Evolutionary conservation across 2,888 invertebrate genomes (phyloP).

Genomic region (Scaptomyza cyrtandrae): DNA sequence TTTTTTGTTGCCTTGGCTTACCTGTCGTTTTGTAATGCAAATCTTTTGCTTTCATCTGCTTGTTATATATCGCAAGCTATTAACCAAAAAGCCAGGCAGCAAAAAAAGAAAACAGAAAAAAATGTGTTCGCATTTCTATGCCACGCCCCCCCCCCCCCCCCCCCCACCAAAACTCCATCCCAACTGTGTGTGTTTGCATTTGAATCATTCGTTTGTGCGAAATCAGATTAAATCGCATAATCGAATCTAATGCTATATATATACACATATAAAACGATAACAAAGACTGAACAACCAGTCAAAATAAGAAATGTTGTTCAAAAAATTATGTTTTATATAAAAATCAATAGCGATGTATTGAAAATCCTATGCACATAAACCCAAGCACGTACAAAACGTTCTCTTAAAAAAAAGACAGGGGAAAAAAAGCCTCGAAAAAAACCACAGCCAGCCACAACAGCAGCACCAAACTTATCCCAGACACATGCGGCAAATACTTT

Average conservation of each 20-base stretch:
- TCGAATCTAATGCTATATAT: slow-evolving; percentile 75
- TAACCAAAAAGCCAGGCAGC: slow-evolving; percentile 54
- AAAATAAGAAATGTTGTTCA: slow-evolving; percentile 10
- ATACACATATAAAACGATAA: slow-evolving; percentile 73
- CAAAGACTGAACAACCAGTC: slow-evolving; percentile 58
- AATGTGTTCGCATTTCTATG: slow-evolving; percentile 60
- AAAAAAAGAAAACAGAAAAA: slow-evolving; percentile 7
- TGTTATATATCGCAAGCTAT: slow-evolving; percentile 79
- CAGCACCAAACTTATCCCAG: slow-evolving; percentile 73
- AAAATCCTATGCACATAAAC: slow-evolving; percentile 77
- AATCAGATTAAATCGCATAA: slow-evolving; percentile 79
- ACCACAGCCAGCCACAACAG: slow-evolving; percentile 71
- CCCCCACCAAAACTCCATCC: too few species aligned
- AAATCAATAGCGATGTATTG: slow-evolving; percentile 77
- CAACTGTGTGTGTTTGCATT: slow-evolving; percentile 43
- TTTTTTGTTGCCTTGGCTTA: slow-evolving; percentile 33
- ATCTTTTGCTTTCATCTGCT: slow-evolving; percentile 79
- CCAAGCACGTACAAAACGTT: slow-evolving; percentile 76
- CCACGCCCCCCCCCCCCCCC: slow-evolving; percentile 33
- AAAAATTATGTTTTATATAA: slow-evolving; percentile 77
- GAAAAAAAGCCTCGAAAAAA: slow-evolving; percentile 42
- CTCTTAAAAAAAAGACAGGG: slow-evolving; percentile 40
- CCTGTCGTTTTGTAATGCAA: slow-evolving; percentile 79
- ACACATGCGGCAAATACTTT: slow-evolving; percentile 80
- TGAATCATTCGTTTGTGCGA: slow-evolving; percentile 80